Evolutionary conservation across 2,888 invertebrate genomes (phyloP).

Genomic region (Amiota mariae): DNA sequence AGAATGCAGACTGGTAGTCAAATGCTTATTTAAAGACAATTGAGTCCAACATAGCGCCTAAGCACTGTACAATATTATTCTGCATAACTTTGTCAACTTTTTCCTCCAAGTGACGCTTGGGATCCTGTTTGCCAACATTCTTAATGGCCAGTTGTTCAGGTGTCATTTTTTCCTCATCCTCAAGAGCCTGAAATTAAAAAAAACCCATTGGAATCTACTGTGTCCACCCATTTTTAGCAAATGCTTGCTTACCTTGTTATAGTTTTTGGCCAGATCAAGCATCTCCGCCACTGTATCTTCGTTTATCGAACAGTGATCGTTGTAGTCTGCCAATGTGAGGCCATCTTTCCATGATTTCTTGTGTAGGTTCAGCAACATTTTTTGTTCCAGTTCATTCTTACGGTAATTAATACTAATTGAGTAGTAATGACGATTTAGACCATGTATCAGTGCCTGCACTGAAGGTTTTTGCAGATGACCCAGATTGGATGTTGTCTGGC

Average conservation of each 20-base stretch:
- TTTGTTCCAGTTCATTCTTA: slow-evolving; percentile 98
- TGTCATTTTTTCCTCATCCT: slow-evolving; percentile 99
- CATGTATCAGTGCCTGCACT: slow-evolving; percentile 99
- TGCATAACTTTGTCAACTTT: slow-evolving; percentile 98
- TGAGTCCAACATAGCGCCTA: slow-evolving; percentile 97
- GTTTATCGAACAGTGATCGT: slow-evolving; percentile 93
- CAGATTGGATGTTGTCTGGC: slow-evolving; percentile 98
- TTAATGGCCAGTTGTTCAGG: slow-evolving; percentile 99
- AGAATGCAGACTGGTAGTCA: slow-evolving; percentile 20
- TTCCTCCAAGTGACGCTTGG: slow-evolving; percentile 99
- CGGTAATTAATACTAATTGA: slow-evolving; percentile 99
- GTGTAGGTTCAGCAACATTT: slow-evolving; percentile 98
- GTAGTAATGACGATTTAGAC: slow-evolving; percentile 98
- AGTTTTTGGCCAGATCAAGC: slow-evolving; percentile 97
- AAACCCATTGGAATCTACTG: slow-evolving; percentile 21
- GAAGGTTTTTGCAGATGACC: slow-evolving; percentile 99
- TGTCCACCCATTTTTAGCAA: slow-evolving; percentile 12
- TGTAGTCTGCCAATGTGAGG: slow-evolving; percentile 90
- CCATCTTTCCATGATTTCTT: slow-evolving; percentile 99
- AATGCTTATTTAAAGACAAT: slow-evolving; percentile 85
- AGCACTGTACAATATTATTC: slow-evolving; percentile 96
- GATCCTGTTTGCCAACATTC: slow-evolving; percentile 99
- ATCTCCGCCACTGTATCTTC: slow-evolving; percentile 96
- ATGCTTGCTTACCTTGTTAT: slow-evolving; percentile 82
- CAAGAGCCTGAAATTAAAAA: slow-evolving; percentile 79